These are phyloP conservation scores for Apus apus DNA, from an alignment of 2,113 vertebrate genomes.

Conservation along the genomic window DNA sequence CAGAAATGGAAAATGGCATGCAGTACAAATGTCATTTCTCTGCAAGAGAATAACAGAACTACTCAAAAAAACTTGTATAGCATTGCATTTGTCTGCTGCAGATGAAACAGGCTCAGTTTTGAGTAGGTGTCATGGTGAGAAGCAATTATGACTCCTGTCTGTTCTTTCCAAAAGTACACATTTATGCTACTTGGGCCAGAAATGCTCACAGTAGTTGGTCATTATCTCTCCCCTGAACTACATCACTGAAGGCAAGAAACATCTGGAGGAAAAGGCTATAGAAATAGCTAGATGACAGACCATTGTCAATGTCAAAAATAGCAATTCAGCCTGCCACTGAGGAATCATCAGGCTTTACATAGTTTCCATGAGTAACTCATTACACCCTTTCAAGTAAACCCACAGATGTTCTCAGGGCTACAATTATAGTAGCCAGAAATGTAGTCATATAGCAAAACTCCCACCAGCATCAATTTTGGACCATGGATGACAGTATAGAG, in stretches of 20 bases:
- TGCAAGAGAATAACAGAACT: neutral
- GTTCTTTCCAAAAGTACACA: neutral
- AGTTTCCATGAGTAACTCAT: neutral
- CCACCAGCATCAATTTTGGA: neutral
- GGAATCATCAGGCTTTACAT: neutral
- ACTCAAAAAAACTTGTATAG: neutral
- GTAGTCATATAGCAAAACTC: neutral
- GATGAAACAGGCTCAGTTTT: neutral
- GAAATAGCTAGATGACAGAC: neutral
- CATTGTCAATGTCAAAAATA: neutral
- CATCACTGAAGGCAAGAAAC: neutral
- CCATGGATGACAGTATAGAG: neutral
- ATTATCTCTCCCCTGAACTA: neutral
- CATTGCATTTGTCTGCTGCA: neutral
- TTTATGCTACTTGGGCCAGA: neutral
- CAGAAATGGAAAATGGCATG: neutral
- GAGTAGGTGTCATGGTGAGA: neutral
- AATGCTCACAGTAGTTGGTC: neutral
- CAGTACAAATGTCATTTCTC: neutral
- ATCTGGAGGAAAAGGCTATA: neutral
- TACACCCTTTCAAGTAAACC: neutral
- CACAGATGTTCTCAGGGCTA: neutral
- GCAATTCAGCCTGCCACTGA: neutral
- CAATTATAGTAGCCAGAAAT: neutral
- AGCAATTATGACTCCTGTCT: neutral